Percentiles rank a stretch among this genome's conserved stretches.
phyloP scores from a whole-genome alignment of 1,140 invertebrate genomes.

The Eubasilissa regina region DNA sequence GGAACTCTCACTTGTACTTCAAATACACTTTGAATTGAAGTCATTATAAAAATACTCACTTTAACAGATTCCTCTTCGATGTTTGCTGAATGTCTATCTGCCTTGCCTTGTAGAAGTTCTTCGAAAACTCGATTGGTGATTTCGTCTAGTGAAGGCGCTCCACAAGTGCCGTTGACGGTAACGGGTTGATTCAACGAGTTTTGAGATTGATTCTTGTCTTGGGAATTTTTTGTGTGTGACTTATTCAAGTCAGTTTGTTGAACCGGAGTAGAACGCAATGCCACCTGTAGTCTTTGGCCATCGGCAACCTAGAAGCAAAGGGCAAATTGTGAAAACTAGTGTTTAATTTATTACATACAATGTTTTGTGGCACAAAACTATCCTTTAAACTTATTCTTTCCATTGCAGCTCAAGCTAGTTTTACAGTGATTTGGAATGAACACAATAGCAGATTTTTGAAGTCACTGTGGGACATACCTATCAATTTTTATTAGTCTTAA shows the following conservation, averaged over 20 bases:
- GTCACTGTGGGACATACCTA: too few relatives aligned
- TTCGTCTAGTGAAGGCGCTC: slow-evolving; percentile 76
- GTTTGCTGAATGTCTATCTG: slow-evolving; percentile 65
- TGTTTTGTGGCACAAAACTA: too few relatives aligned
- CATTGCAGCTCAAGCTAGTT: too few relatives aligned
- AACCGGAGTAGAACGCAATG: slow-evolving; percentile 47
- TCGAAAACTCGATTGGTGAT: slow-evolving; percentile 90
- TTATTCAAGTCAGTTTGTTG: slow-evolving; percentile 5
- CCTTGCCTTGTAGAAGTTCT: slow-evolving; percentile 82
- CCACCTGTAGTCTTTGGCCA: slow-evolving; percentile 71
- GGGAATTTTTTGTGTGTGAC: slow-evolving; percentile 11
- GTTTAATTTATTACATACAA: too few relatives aligned
- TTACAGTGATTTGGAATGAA: too few relatives aligned
- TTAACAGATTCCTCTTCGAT: slow-evolving; percentile 76
- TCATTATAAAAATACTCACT: slow-evolving; percentile 65
- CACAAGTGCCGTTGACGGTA: slow-evolving; percentile 24
- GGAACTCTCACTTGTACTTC: too few relatives aligned
- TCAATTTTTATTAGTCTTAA: too few relatives aligned
- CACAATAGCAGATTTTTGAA: too few relatives aligned
- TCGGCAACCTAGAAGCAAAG: slow-evolving; percentile 65
- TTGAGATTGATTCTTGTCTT: slow-evolving; percentile 2
- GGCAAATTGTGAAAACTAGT: too few relatives aligned
- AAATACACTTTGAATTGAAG: background rate
- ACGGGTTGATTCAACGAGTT: slow-evolving; percentile 3
- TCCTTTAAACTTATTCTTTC: too few relatives aligned